Evolutionary conservation across 2,888 invertebrate species (phyloP).

Genomic region (Branchellion lobata): DNA sequence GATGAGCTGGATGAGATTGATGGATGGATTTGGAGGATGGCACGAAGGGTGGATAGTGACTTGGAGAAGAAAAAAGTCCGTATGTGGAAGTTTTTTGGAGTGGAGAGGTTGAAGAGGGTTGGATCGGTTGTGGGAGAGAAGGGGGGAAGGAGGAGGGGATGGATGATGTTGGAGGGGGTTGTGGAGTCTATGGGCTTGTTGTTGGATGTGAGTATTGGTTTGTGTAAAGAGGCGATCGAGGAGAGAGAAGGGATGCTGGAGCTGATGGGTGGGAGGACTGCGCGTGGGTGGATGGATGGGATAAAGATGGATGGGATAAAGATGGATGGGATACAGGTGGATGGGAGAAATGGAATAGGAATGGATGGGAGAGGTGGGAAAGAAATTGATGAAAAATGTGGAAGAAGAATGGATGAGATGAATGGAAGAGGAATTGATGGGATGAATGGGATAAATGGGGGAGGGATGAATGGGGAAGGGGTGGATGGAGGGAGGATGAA

Average conservation of each 20-base stretch:
- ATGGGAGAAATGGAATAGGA: too few species aligned
- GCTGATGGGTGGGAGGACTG: neutral
- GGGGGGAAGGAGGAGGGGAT: neutral
- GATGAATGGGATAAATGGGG: neutral
- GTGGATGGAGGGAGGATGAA: neutral
- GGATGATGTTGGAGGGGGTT: constrained; percentile 9
- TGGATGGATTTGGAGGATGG: neutral
- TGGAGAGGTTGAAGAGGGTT: constrained; percentile 11
- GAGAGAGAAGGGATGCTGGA: constrained; percentile 25
- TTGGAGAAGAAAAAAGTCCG: constrained; percentile 15
- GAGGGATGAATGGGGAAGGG: neutral
- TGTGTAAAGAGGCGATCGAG: constrained; percentile 1
- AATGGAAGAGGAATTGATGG: too few species aligned
- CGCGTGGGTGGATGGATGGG: neutral
- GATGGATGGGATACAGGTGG: too few species aligned
- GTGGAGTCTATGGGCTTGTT: constrained; percentile 8
- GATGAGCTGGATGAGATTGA: neutral
- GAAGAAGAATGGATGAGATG: too few species aligned
- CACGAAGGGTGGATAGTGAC: neutral
- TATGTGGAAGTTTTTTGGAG: constrained; percentile 31
- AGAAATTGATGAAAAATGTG: too few species aligned
- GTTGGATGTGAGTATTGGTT: constrained; percentile 17
- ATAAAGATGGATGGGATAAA: neutral
- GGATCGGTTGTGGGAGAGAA: constrained; percentile 2
- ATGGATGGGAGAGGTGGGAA: too few species aligned